phyloP scores from a whole-genome alignment of 2,888 invertebrate genomes.

The Aspidapion aeneum region DNA sequence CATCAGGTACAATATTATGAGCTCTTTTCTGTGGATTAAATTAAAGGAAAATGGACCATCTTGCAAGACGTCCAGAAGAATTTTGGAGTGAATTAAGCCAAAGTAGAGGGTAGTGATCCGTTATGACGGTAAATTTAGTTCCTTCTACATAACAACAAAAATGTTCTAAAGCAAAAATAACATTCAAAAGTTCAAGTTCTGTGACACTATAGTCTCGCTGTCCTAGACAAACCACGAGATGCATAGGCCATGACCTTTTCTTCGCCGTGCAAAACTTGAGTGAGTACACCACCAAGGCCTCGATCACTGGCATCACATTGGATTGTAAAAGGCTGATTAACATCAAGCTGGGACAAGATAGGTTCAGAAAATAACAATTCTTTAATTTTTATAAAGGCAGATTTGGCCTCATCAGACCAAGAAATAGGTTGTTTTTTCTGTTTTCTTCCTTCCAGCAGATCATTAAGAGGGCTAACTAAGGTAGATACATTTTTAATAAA shows the following conservation, averaged over 20 bases:
- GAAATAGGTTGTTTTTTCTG: constrained; percentile 18
- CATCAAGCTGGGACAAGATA: constrained; percentile 8
- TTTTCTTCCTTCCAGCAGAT: constrained; percentile 23
- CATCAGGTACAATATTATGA: background rate
- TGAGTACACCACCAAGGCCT: constrained; percentile 8
- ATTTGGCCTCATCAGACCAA: background rate
- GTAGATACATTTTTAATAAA: constrained; percentile 28
- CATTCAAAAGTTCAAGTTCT: background rate
- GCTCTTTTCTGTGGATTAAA: background rate
- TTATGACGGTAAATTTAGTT: background rate
- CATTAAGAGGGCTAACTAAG: constrained; percentile 26
- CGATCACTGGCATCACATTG: constrained; percentile 10
- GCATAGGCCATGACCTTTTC: constrained; percentile 10
- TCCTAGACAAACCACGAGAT: background rate
- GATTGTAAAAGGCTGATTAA: background rate
- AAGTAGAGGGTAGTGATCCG: background rate
- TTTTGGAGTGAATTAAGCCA: background rate
- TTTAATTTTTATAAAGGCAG: background rate
- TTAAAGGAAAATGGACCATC: background rate
- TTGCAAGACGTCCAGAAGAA: background rate
- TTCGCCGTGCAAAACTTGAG: constrained; percentile 7
- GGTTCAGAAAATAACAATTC: background rate
- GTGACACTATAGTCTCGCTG: background rate
- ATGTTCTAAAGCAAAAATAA: background rate
- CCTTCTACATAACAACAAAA: background rate